These are phyloP conservation scores for Vollenhovia emeryi DNA, from an alignment of 1,140 invertebrate genomes.

Conservation along the genomic window DNA sequence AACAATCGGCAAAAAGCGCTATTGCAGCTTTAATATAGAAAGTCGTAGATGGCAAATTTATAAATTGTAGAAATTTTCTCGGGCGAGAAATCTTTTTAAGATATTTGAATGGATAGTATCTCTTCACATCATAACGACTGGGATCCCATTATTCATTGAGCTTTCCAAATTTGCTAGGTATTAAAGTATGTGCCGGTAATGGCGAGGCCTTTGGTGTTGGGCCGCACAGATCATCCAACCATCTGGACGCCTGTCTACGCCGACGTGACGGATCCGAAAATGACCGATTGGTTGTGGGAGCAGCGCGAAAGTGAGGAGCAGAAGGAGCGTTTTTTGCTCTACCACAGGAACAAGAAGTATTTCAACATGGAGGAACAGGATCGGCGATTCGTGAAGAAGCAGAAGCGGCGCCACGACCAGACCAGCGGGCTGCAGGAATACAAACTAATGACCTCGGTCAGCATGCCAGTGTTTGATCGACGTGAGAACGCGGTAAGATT, in stretches of 20 bases:
- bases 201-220: conserved; percentile 94
- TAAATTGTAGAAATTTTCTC: background rate
- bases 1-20: background rate
- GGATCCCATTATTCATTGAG: background rate
- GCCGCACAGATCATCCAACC: conserved; percentile 90
- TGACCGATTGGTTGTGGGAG: conserved; percentile 96
- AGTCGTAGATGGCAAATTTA: background rate
- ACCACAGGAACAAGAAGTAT: conserved; percentile 86
- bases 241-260: conserved; percentile 98
- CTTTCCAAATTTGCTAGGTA: conserved; percentile 84
- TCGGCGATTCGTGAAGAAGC: conserved; percentile 84
- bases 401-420: conserved; percentile 85
- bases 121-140: background rate
- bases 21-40: background rate
- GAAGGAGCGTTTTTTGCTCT: conserved; percentile 89
- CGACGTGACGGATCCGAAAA: conserved; percentile 94
- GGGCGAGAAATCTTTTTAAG: background rate
- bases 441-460: conserved; percentile 95
- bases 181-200: conserved; percentile 96
- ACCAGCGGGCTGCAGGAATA: conserved; percentile 88
- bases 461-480: conserved; percentile 95
- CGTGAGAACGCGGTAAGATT: conserved; percentile 90
- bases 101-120: background rate
- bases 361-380: conserved; percentile 87
- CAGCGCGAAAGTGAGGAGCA: conserved; percentile 92